Base-by-base conservation (phyloP, 2,113 vertebrate species). In the Labeo rohita region DNA sequence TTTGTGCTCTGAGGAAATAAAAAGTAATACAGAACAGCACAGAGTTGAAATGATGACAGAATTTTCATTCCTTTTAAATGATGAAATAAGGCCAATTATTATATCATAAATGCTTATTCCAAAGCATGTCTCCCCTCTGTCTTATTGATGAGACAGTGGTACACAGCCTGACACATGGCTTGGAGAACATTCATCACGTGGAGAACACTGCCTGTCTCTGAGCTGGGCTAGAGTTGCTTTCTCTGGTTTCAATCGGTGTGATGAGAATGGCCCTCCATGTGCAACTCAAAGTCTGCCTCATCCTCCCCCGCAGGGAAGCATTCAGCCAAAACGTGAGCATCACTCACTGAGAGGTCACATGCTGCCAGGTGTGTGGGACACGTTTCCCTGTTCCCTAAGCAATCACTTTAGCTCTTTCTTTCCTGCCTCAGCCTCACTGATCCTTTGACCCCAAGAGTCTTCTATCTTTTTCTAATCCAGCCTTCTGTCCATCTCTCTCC, bases 331-430 rank as follows among this genome's bases (percentile, higher is more conserved):
- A 89, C 82, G 84, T 88, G 87, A 85, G 84, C 66, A 56, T 61
- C 28, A 15, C 50, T 56, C 18, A 7, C 78, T 36, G 21, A 79
- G 83, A 81, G 78, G 85, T 89, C 91, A 90, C 85, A 87, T 90
- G 91, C 80, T 59, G 63, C 72, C 78, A 21, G 66, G 89, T 54
- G 65, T 63, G 80, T 66, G 47, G 75, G 45, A 80, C 86, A 90
- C 63, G 75, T 88, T 88, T 89, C 72, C 23, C 92, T 83, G 88
- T 68, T 90, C 88, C 36, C 78, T 18, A 18, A 12, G 47, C 23
- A 63, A 68, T 80, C 59, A 21, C 8, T 76, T 56, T 80, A 52
- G 15, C 84, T 59, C 36, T 78, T 36, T 39, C 59, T 36, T 21
- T 36, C 10, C 16, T 61, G 10, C 28, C 80, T 82, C 63, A 80